Evolutionary conservation across 1,140 invertebrate genomes (phyloP).

Genomic region (Drosophila serrata): DNA sequence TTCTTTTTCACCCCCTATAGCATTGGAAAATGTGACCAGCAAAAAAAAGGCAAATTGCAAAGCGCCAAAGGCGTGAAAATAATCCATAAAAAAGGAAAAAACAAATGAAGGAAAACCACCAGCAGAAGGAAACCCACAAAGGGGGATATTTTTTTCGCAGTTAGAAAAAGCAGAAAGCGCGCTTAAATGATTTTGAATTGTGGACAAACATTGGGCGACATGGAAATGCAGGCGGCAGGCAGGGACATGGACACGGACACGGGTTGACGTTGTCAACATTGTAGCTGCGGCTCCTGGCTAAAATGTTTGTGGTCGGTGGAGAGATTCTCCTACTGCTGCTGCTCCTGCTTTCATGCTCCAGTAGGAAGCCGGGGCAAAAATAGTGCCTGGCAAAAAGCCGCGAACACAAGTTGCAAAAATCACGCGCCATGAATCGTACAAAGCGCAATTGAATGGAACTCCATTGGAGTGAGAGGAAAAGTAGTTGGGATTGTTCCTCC

Average conservation of each 20-base stretch:
- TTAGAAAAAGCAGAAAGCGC: constrained; percentile 49
- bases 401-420: constrained; percentile 78
- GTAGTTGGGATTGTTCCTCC: constrained; percentile 19
- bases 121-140: constrained; percentile 52
- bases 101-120: constrained; percentile 30
- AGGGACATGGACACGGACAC: constrained; percentile 40
- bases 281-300: constrained; percentile 76
- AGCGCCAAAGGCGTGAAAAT: constrained; percentile 74
- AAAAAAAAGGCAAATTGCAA: constrained; percentile 73
- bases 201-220: constrained; percentile 64
- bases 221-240: constrained; percentile 34
- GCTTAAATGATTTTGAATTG: constrained; percentile 82
- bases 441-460: constrained; percentile 71
- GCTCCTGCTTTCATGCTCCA: neutral
- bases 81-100: constrained; percentile 67
- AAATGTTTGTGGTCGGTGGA: constrained; percentile 69
- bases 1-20: constrained; percentile 5
- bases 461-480: constrained; percentile 1
- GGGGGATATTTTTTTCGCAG: constrained; percentile 17
- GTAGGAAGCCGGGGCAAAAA: constrained; percentile 47
- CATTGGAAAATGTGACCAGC: constrained; percentile 32
- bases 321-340: constrained; percentile 11
- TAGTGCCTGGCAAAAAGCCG: constrained; percentile 74
- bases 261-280: constrained; percentile 75
- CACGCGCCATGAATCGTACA: constrained; percentile 73